Evolutionary conservation across 2,113 vertebrate genomes (phyloP), one percentile per base, ranked within the genome.

Genomic region (Stigmatopora argus): DNA sequence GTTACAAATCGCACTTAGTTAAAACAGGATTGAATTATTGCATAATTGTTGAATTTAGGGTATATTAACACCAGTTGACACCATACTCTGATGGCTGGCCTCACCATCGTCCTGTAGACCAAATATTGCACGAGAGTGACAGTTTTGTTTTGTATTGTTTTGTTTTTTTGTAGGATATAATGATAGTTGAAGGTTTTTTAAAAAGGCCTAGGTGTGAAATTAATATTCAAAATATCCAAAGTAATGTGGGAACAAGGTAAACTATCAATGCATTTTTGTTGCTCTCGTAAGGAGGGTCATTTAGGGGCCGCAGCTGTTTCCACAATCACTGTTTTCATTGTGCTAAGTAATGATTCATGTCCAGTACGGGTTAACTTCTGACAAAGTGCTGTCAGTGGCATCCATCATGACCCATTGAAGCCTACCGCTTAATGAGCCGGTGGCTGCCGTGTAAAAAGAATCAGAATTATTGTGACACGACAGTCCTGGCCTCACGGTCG

Each of bases 391-490:
- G 65, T 75, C 69, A 80, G 63, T 56, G 45, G 41, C 83, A 83
- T 86, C 75, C 59, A 81, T 79, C 73, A 67, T 67, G 71, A 69
- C 69, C 62, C 62, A 73, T 76, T 48, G 17, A 64, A 64, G 70
- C 47, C 65, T 57, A 74, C 70, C 66, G 67, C 67, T 73, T 86
- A 84, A 85, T 82, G 86, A 88, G 83, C 75, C 78, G 58, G 76
- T 78, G 72, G 70, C 78, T 62, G 19, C 35, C 3, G 72, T 41
- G 74, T 77, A 65, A 80, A 84, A 85, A 72, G 44, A 71, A 70
- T 73, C 81, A 70, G 67, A 87, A 76, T 87, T 71, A 84, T 80
- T 78, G 76, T 83, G 82, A 87, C 85, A 86, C 65, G 74, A 80
- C 75, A 83, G 83, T 69, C 83, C 67, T 18, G 68, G 68, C 69